A percentile compares a stretch with the other conserved stretches of the same genome.
Evolutionary conservation across 2,797 vertebrate species (phyloP).

Genomic region (Eulemur albifrons): DNA sequence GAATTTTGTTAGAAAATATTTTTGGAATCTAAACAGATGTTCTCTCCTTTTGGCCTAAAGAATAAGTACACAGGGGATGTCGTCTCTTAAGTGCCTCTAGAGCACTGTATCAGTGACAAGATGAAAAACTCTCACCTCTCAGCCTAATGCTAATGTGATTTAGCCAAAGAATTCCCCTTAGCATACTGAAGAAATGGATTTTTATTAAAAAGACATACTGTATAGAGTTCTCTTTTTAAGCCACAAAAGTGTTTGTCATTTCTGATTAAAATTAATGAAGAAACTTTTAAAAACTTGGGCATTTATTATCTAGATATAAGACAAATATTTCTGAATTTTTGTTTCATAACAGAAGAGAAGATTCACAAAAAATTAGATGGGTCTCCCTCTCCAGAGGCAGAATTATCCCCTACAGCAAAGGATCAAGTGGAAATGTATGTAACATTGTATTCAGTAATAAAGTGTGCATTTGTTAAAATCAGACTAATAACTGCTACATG

Average conservation of each 20-base stretch:
- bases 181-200: neutral
- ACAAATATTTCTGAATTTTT: conserved; percentile 73
- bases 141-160: neutral
- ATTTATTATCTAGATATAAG: conserved; percentile 6
- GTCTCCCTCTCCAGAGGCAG: conserved; percentile 94
- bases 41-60: neutral
- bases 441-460: neutral
- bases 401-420: conserved; percentile 95
- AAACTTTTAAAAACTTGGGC: neutral
- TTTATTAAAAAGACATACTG: neutral
- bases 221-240: neutral
- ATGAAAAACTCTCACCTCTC: neutral
- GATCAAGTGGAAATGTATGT: conserved; percentile 99
- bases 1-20: conserved; percentile 25
- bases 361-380: conserved; percentile 95
- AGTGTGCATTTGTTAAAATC: neutral
- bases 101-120: neutral
- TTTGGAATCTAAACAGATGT: conserved; percentile 11
- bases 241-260: neutral
- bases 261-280: neutral
- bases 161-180: neutral
- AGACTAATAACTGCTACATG: fast-evolving
- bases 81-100: neutral
- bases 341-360: conserved; percentile 93
- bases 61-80: neutral